These are phyloP conservation scores for Drosophila repletoides DNA, from an alignment of 1,140 invertebrate species.

Conservation along the genomic window DNA sequence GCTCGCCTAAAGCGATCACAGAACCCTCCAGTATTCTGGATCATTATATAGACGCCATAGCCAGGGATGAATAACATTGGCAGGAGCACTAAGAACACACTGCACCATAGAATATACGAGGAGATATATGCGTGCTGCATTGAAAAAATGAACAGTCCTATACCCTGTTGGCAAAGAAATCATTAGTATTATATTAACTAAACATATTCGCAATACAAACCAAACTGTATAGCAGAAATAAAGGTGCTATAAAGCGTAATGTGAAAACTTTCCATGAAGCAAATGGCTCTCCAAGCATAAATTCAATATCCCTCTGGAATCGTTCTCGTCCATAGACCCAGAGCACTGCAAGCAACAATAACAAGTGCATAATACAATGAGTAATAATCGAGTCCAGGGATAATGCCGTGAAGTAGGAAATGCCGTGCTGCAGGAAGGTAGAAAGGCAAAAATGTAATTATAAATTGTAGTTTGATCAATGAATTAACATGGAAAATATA, in stretches of 20 bases:
- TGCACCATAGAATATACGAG: not conserved
- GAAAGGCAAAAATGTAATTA: too few relatives aligned
- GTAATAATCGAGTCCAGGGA: conserved; percentile 86
- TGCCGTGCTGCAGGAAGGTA: conserved; percentile 71
- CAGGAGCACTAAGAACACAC: conserved; percentile 35
- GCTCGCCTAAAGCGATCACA: conserved; percentile 48
- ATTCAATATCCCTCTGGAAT: conserved; percentile 89
- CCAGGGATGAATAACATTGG: conserved; percentile 61
- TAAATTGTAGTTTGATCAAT: not conserved
- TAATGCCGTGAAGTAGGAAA: conserved; percentile 52
- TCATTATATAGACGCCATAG: conserved; percentile 57
- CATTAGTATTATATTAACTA: not conserved
- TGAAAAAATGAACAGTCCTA: not conserved
- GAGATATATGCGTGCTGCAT: conserved; percentile 35
- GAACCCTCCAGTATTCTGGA: conserved; percentile 53
- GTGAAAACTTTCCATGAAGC: conserved; percentile 74
- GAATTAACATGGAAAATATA: not conserved
- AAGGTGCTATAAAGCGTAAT: conserved; percentile 70
- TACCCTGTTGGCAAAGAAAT: conserved; percentile 10
- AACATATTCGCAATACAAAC: conserved; percentile 26
- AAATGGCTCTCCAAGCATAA: conserved; percentile 91
- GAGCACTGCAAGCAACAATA: conserved; percentile 87
- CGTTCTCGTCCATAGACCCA: conserved; percentile 90
- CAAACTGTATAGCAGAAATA: conserved; percentile 55
- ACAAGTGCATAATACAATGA: conserved; percentile 87